Evolutionary conservation across 2,113 vertebrate species (phyloP).

Genomic region (Heterochromis multidens): DNA sequence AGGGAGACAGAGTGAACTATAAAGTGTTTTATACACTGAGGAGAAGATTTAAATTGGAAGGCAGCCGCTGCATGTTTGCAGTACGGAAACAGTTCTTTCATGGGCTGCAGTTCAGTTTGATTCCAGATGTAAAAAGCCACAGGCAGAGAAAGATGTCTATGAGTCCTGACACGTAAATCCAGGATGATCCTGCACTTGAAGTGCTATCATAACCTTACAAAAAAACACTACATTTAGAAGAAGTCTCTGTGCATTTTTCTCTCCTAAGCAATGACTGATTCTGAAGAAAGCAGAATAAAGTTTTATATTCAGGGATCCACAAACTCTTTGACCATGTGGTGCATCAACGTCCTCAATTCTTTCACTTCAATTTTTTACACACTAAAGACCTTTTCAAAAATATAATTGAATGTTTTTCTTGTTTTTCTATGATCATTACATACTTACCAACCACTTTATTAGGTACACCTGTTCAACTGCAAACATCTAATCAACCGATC

Average conservation of each 20-base stretch:
- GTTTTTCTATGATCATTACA: too few relatives aligned
- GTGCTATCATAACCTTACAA: neutral
- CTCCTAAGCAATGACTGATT: neutral
- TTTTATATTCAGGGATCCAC: neutral
- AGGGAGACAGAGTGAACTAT: neutral
- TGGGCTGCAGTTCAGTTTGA: neutral
- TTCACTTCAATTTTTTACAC: neutral
- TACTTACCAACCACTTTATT: too few relatives aligned
- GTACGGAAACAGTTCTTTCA: neutral
- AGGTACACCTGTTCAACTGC: too few relatives aligned
- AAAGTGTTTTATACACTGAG: neutral
- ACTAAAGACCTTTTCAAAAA: too few relatives aligned
- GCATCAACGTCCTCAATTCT: neutral
- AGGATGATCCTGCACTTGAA: neutral
- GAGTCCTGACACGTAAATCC: neutral
- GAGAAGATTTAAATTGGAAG: neutral
- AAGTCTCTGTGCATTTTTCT: neutral
- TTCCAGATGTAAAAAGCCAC: conserved; percentile 2
- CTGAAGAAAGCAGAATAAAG: neutral
- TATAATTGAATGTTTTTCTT: too few relatives aligned
- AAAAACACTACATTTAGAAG: neutral
- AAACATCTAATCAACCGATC: neutral
- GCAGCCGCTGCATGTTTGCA: neutral
- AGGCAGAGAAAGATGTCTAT: neutral
- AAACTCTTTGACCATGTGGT: neutral